Base-by-base conservation (phyloP, 2,888 invertebrate species). In the Agonum fuliginosum region DNA sequence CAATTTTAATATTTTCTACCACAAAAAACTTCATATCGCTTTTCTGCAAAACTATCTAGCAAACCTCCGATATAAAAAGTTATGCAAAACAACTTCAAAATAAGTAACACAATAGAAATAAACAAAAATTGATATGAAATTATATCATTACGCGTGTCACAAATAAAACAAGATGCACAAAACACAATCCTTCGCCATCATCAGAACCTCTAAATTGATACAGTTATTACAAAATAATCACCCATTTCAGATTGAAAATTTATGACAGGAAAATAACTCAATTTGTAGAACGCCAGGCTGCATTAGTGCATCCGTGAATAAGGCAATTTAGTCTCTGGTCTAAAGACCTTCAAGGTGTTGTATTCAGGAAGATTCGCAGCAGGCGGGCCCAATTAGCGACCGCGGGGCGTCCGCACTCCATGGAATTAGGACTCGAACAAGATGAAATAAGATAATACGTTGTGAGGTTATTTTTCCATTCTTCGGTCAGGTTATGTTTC, bases 151-250 rank as follows among this genome's bases (percentile, higher is more conserved):
- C 27, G 6, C 3, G 4, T 27, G 27, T 27, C 27, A 37, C 37
- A n/a, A n/a, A 37, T 37, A 10, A 37, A 37, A n/a, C 2, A 37
- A 27, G 27, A 27, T 27, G 5, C 6, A 4, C 27, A 27, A 27
- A 4, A 27, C 6, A 27, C 27, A 27, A 6, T 27, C 37, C n/a
- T n/a, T n/a, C n/a, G n/a, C n/a, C n/a, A n/a, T n/a, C 8, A 37
- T n/a, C 37, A 37, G 37, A 37, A 37, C 6, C n/a, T 43, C 19
- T 8, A 48, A 17, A 48, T 48, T 48, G 48, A 20, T 48, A 48
- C 48, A 48, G 20, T 48, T 48, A 48, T 48, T 48, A 20, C 48
- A 48, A 48, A 48, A 48, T 48, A 48, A 48, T 48, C 48, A 48
- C 1, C 19, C 19, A 4, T 30, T 30, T 30, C 30, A 8, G 8